phyloP scores from a whole-genome alignment of 2,113 vertebrate species.

The Syngnathus floridae region DNA sequence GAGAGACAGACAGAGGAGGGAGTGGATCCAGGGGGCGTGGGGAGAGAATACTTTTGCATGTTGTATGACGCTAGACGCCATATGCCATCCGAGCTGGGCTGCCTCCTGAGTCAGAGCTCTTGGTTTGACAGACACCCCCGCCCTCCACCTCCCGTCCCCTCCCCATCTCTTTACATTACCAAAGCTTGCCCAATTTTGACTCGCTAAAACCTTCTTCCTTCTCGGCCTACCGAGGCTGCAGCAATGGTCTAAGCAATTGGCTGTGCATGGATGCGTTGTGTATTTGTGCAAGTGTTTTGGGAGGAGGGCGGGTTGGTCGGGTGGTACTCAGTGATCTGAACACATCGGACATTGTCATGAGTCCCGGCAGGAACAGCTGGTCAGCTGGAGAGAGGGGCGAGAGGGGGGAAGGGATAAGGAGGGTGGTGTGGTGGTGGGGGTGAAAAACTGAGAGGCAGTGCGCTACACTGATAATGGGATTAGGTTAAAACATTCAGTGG shows the following conservation, averaged over 20 bases:
- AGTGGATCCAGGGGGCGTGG: conserved; percentile 45
- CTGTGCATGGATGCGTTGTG: conserved; percentile 44
- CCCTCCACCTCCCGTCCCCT: conserved; percentile 72
- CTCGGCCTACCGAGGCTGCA: conserved; percentile 37
- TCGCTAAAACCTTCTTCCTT: conserved; percentile 71
- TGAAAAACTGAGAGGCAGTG: conserved; percentile 69
- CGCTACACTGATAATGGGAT: conserved; percentile 88
- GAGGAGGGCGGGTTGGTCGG: conserved; percentile 21
- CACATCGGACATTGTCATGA: conserved; percentile 89
- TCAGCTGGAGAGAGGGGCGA: conserved; percentile 80
- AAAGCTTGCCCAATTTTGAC: conserved; percentile 47
- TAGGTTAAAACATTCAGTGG: conserved; percentile 71
- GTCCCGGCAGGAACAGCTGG: conserved; percentile 96
- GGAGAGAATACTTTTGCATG: conserved; percentile 95
- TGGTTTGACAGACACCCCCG: conserved; percentile 84
- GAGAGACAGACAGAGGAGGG: conserved; percentile 46
- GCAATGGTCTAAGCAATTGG: conserved; percentile 45
- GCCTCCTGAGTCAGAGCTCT: conserved; percentile 84
- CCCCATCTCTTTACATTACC: conserved; percentile 36
- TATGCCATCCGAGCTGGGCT: conserved; percentile 91
- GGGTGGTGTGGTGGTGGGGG: conserved; percentile 16
- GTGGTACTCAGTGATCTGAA: conserved; percentile 83
- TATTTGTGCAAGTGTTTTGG: conserved; percentile 26
- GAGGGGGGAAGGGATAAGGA: conserved; percentile 70
- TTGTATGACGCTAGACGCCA: conserved; percentile 98